A percentile compares a stretch with the other conserved stretches of the same genome.
Conservation (phyloP, 2,888 invertebrate genomes). For the Rosalia funebris region DNA sequence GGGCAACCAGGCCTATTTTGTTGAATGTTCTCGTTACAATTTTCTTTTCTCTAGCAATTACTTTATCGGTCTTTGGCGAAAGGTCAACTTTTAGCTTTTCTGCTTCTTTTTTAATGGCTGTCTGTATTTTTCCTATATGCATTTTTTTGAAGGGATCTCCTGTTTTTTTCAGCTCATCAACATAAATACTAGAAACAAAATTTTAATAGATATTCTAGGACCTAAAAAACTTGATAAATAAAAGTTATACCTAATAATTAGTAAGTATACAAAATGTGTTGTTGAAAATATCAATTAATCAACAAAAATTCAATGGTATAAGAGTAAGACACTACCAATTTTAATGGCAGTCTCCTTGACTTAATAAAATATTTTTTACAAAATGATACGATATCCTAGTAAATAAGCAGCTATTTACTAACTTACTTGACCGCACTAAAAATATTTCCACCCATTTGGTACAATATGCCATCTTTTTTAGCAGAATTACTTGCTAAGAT, state of each 20-base stretch:
- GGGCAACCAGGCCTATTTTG: conserved; percentile 86
- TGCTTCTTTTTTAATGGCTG: conserved; percentile 72
- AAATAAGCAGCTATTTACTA: too few species aligned
- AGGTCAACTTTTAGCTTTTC: conserved; percentile 70
- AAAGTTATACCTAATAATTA: not conserved
- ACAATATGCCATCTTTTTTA: conserved; percentile 74
- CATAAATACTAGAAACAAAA: conserved; percentile 64
- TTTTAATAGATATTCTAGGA: conserved; percentile 1
- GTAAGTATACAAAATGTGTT: too few species aligned
- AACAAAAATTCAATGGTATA: too few species aligned
- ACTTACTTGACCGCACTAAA: conserved; percentile 82
- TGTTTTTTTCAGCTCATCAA: conserved; percentile 68
- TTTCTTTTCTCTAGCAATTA: conserved; percentile 71
- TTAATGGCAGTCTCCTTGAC: too few species aligned
- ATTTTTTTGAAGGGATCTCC: conserved; percentile 73
- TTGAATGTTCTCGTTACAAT: conserved; percentile 81
- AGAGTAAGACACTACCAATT: too few species aligned
- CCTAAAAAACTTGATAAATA: conserved; percentile 18
- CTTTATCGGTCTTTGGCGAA: conserved; percentile 68
- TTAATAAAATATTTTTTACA: too few species aligned
- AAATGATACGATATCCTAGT: too few species aligned
- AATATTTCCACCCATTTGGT: conserved; percentile 79
- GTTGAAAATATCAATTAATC: conserved; percentile 1
- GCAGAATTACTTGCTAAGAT: conserved; percentile 83
- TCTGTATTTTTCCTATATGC: conserved; percentile 69